Percentiles rank a stretch among this genome's conserved stretches.
Conservation (phyloP, 2,113 vertebrate species). For the Solea solea region DNA sequence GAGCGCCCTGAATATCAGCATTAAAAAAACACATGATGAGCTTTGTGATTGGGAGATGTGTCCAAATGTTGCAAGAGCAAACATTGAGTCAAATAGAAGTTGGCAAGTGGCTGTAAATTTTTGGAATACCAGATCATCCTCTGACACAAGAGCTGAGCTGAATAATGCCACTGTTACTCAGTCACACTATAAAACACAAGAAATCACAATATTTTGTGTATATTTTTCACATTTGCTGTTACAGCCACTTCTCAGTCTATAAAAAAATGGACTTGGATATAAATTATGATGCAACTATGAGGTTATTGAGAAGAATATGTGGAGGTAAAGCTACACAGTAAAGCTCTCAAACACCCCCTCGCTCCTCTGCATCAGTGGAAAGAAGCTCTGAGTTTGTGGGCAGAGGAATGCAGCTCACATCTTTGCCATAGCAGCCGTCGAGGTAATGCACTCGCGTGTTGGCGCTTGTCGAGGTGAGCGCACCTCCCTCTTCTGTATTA, state of each 20-base stretch:
- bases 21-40: slow-evolving; percentile 22
- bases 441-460: slow-evolving; percentile 83
- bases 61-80: slow-evolving; percentile 27
- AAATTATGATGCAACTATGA: neutral
- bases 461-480: slow-evolving; percentile 78
- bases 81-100: slow-evolving; percentile 25
- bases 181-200: neutral
- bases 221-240: too few relatives aligned
- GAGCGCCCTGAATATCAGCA: neutral
- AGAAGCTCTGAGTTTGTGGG: slow-evolving; percentile 69
- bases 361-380: slow-evolving; percentile 47
- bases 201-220: neutral
- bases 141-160: slow-evolving; percentile 1
- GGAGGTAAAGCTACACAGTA: neutral
- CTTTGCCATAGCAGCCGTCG: slow-evolving; percentile 82
- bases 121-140: slow-evolving; percentile 3
- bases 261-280: too few relatives aligned
- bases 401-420: slow-evolving; percentile 82
- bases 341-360: slow-evolving; percentile 32
- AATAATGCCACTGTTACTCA: neutral
- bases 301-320: neutral
- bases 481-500: slow-evolving; percentile 79
- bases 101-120: slow-evolving; percentile 9
- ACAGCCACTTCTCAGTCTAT: neutral
- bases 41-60: slow-evolving; percentile 11